These are phyloP conservation scores for Corynorhinus townsendii DNA, from an alignment of 2,113 vertebrate species.

Conservation along the genomic window DNA sequence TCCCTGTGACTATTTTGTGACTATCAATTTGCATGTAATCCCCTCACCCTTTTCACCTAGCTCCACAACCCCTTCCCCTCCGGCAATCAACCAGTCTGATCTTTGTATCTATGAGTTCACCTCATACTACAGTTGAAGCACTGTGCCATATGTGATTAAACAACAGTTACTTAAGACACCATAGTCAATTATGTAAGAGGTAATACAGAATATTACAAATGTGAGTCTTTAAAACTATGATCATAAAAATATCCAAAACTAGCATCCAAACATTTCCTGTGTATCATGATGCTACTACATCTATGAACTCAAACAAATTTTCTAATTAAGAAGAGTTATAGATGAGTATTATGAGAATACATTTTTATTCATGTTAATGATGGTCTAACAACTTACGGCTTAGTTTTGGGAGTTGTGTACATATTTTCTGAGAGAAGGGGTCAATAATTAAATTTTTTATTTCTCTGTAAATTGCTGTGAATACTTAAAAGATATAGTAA, in stretches of 20 bases:
- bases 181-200: not conserved
- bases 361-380: not conserved
- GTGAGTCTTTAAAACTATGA: not conserved
- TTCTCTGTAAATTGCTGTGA: not conserved
- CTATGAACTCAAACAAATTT: not conserved
- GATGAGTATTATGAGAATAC: not conserved
- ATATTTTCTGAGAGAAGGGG: not conserved
- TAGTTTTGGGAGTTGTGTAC: not conserved
- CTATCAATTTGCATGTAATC: not conserved
- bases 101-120: not conserved
- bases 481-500: slow-evolving; percentile 9
- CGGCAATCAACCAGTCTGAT: not conserved
- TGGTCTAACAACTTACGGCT: not conserved
- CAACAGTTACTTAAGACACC: not conserved
- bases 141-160: not conserved
- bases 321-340: not conserved
- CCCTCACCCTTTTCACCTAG: not conserved
- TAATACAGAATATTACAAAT: not conserved
- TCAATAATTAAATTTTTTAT: slow-evolving; percentile 20
- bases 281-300: not conserved
- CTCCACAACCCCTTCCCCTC: not conserved
- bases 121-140: not conserved
- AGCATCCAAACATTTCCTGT: not conserved
- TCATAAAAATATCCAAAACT: not conserved
- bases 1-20: not conserved